These are phyloP conservation scores for Clarias fuscus DNA, from an alignment of 2,797 vertebrate species.

Conservation along the genomic window DNA sequence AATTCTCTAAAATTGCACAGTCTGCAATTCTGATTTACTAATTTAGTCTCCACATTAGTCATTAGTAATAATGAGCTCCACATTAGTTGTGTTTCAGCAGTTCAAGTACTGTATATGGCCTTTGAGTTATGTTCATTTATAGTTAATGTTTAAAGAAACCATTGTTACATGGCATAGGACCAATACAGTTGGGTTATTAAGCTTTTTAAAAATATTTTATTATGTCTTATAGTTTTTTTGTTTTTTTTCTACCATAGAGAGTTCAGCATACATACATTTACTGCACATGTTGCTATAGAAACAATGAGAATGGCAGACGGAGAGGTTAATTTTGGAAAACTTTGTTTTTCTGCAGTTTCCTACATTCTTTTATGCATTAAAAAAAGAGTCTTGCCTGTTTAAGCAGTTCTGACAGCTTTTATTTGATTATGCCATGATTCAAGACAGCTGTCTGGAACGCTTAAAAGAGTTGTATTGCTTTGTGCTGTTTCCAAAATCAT, in stretches of 20 bases:
- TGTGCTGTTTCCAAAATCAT: slow-evolving; percentile 7
- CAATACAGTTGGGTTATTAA: background rate
- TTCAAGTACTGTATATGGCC: background rate
- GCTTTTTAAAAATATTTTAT: background rate
- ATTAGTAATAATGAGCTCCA: background rate
- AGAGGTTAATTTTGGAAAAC: background rate
- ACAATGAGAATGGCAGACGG: background rate
- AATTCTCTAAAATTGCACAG: no score
- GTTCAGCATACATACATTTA: background rate
- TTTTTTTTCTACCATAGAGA: background rate
- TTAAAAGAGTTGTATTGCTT: background rate
- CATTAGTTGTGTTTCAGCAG: background rate
- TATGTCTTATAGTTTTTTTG: background rate
- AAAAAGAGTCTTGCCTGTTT: background rate
- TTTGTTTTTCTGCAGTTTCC: background rate
- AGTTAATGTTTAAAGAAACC: background rate
- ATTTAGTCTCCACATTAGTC: background rate
- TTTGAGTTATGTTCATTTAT: background rate
- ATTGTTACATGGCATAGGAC: background rate
- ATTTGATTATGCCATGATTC: background rate
- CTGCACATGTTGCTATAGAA: slow-evolving; percentile 19
- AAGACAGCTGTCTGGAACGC: background rate
- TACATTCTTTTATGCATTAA: background rate
- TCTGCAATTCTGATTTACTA: background rate
- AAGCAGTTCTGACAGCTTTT: background rate